Conservation (phyloP, 2,797 vertebrate species). For the Coilia nasus region DNA sequence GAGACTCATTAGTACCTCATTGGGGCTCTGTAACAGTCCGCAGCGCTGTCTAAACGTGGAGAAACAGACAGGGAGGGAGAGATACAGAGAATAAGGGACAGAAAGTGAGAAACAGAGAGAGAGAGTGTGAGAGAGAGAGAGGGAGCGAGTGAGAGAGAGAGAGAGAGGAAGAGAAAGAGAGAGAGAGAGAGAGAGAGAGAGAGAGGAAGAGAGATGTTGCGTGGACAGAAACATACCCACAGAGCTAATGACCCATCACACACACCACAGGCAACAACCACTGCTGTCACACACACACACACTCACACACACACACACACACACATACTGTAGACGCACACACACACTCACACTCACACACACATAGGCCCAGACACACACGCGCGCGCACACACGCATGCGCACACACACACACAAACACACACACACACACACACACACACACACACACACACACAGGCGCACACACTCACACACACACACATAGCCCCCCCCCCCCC, state of each 20-base stretch:
- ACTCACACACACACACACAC: too few relatives aligned
- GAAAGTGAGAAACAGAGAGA: too few relatives aligned
- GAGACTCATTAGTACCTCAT: not conserved
- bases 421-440: too few relatives aligned
- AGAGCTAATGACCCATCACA: conserved; percentile 24
- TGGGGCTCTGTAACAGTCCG: not conserved
- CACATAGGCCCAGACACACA: not conserved
- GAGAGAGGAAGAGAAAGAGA: too few relatives aligned
- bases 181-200: conserved; percentile 12
- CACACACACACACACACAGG: too few relatives aligned
- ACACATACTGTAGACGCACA: too few relatives aligned
- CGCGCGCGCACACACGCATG: not conserved
- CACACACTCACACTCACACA: not conserved
- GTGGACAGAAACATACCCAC: conserved; percentile 1
- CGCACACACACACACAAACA: too few relatives aligned
- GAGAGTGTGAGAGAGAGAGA: not conserved
- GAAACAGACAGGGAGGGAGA: not conserved
- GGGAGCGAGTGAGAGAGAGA: not conserved
- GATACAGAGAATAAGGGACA: not conserved
- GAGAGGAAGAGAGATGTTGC: not conserved
- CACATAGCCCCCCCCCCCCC: too few relatives aligned
- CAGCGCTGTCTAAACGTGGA: conserved; percentile 1
- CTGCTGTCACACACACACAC: not conserved
- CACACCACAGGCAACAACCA: not conserved
- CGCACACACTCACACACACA: too few relatives aligned